Percentiles rank a stretch among this genome's conserved stretches.
These are phyloP conservation scores for Anolis carolinensis DNA, from an alignment of 2,113 vertebrate genomes.

Conservation along the genomic window DNA sequence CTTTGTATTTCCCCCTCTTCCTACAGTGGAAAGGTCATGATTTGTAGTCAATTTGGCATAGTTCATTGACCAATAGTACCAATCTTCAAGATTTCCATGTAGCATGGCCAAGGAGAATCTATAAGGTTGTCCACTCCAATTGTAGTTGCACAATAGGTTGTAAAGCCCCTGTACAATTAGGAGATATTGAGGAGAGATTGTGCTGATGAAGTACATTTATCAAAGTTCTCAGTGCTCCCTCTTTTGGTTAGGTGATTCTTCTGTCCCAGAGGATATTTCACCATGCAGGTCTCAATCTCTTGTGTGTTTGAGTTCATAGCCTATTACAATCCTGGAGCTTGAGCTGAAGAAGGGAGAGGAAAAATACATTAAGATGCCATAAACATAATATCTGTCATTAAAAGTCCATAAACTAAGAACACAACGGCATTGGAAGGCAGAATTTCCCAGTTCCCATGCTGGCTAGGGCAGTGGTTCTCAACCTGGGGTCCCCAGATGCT, in stretches of 20 bases:
- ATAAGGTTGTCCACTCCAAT: conserved; percentile 61
- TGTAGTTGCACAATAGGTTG: conserved; percentile 41
- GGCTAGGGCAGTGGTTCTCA: no score
- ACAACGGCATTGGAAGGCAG: neutral
- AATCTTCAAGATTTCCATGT: conserved; percentile 51
- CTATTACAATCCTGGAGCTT: conserved; percentile 68
- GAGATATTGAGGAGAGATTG: conserved; percentile 49
- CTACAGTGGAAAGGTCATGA: conserved; percentile 61
- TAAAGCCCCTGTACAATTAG: conserved; percentile 61
- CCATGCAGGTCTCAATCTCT: conserved; percentile 50
- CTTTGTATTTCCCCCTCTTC: conserved; percentile 53
- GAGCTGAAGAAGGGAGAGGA: conserved; percentile 48
- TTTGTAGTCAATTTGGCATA: conserved; percentile 61
- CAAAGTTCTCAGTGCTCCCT: conserved; percentile 72
- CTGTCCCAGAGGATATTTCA: conserved; percentile 56
- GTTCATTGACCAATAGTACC: conserved; percentile 58
- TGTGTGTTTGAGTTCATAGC: conserved; percentile 53
- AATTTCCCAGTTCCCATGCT: neutral
- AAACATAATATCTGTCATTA: conserved; percentile 32
- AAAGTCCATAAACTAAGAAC: neutral
- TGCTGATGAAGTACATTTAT: conserved; percentile 55
- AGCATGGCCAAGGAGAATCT: conserved; percentile 61
- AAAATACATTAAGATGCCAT: conserved; percentile 11
- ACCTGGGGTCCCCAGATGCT: no score
- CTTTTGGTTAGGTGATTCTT: conserved; percentile 54